phyloP scores from a whole-genome alignment of 2,113 vertebrate genomes.

The Helogale parvula region DNA sequence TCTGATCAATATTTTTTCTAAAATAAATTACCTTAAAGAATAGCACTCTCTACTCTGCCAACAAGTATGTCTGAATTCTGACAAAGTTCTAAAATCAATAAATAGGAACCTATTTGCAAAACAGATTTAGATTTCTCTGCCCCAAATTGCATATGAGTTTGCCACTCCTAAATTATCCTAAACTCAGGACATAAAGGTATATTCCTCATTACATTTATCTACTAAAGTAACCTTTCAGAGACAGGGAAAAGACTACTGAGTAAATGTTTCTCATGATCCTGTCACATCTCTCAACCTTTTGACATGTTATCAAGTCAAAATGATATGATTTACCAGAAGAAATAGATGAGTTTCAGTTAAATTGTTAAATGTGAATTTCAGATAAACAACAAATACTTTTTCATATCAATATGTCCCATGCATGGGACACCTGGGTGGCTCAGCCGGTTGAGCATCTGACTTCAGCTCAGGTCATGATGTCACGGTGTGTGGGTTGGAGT shows the following conservation, averaged over 20 bases:
- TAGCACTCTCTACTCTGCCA: background rate
- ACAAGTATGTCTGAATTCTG: background rate
- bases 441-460: too few species aligned
- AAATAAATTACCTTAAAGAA: background rate
- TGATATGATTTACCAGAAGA: background rate
- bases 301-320: background rate
- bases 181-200: background rate
- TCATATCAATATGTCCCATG: background rate
- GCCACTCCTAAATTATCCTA: background rate
- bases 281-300: background rate
- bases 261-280: background rate
- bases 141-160: background rate
- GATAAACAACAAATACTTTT: background rate
- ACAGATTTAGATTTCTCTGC: background rate
- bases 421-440: background rate
- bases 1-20: background rate
- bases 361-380: conserved; percentile 20
- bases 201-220: background rate
- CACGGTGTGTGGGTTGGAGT: too few species aligned
- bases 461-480: too few species aligned
- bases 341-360: background rate
- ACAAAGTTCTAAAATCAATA: background rate
- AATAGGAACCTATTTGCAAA: background rate
- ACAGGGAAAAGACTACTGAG: background rate
- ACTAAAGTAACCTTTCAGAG: background rate